Base-by-base conservation (phyloP, 2,797 vertebrate genomes). In the Aulostomus chinensis region DNA sequence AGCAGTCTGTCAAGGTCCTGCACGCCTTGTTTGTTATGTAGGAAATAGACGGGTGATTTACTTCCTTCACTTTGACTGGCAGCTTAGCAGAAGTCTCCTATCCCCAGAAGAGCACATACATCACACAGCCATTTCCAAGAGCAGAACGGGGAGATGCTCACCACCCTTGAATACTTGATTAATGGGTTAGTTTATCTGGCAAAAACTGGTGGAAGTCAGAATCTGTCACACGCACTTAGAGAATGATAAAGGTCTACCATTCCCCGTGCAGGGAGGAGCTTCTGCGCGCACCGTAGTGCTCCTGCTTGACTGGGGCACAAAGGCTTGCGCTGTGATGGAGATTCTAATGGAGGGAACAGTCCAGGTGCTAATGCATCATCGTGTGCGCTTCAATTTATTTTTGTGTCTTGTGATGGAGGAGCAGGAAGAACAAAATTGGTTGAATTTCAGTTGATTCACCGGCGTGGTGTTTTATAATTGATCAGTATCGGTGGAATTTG, bases 41-140 rank as follows among this genome's bases (percentile, higher is more conserved):
- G 52, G 41, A 29, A 40, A 10, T 2, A 67, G 81, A 75, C 36
- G 51, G 61, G 67, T 54, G 47, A 58, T 66, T 76, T 48, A 40
- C 70, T 62, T 40, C 33, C 45, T 45, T 77, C 59, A 53, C 26
- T 34, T 49, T 84, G 74, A 84, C 55, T 46, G 81, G 73, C 84
- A 77, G 73, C 51, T 46, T 54, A 64, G 28, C 28, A 57, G 43
- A 42, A 22, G 42, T 61, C 34, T 15, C 49, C 31, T 53, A 46
- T 73, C 73, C 53, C 22, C 40, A 37, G 31, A 42, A 53, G 34
- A 31, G 45, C 43, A 46, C 38, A 66, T 64, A 51, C 36, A 69
- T 72, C 53, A 52, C 39, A 36, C 43, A 63, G 54, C 58, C 29
- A 40, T 77, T 64, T 54, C 58, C 21, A 46, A 28, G 40, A 39